A percentile compares a stretch with the other conserved stretches of the same genome.
Conservation (phyloP, 2,797 vertebrate genomes). For the Anomalospiza imberbis region DNA sequence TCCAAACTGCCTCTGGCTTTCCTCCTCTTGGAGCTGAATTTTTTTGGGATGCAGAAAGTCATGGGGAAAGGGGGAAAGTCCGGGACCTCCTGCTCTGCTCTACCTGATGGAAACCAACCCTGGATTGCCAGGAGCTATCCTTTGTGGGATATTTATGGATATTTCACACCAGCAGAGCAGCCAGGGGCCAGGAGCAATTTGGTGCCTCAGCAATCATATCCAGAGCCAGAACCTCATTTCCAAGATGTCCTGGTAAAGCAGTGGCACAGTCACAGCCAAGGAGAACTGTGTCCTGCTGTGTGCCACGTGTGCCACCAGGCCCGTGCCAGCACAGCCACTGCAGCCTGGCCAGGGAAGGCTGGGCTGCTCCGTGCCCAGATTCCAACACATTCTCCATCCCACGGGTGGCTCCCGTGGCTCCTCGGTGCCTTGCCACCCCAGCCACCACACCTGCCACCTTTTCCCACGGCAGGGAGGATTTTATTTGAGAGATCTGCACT, state of each 20-base stretch:
- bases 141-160: background rate
- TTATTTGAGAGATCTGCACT: fast-evolving
- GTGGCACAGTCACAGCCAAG: background rate
- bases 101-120: background rate
- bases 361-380: background rate
- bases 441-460: background rate
- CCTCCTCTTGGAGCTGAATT: background rate
- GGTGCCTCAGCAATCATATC: background rate
- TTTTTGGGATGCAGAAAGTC: fast-evolving
- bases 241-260: background rate
- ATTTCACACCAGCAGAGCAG: background rate
- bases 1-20: background rate
- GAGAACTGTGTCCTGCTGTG: background rate
- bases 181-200: background rate
- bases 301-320: background rate
- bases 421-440: background rate
- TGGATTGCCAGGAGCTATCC: background rate
- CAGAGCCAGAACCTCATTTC: background rate
- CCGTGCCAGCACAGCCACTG: background rate
- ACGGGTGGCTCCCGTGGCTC: background rate
- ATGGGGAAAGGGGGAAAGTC: background rate
- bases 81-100: background rate
- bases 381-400: background rate
- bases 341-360: background rate
- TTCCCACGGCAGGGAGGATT: background rate